Evolutionary conservation across 2,113 vertebrate genomes (phyloP).

Genomic region (Trichechus manatus): DNA sequence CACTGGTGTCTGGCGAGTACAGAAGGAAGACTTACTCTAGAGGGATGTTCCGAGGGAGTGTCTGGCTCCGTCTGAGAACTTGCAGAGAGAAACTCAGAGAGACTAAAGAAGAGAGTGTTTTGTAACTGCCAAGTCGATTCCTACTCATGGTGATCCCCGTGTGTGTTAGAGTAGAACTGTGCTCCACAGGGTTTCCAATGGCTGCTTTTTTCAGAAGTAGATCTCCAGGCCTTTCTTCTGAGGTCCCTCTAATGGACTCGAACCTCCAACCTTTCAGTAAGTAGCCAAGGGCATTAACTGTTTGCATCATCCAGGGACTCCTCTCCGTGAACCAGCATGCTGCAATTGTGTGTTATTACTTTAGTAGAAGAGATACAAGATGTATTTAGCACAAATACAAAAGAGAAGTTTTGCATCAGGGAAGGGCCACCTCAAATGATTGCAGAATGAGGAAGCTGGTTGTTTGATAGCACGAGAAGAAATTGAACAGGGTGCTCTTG

Average conservation of each 20-base stretch:
- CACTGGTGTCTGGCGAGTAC: background rate
- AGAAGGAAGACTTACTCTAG: background rate
- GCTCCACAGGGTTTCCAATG: background rate
- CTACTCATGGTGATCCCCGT: background rate
- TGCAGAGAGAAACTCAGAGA: background rate
- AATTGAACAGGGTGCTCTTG: background rate
- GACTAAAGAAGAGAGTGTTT: background rate
- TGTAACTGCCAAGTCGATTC: background rate
- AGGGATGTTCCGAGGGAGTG: background rate
- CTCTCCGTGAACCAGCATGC: background rate
- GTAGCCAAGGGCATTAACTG: background rate
- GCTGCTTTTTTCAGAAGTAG: background rate
- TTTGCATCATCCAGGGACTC: background rate
- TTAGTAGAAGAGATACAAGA: background rate
- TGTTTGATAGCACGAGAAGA: background rate
- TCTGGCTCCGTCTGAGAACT: background rate
- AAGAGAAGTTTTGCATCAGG: background rate
- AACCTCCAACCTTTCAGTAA: background rate
- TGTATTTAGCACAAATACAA: too few relatives aligned
- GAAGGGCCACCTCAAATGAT: background rate
- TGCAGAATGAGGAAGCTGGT: background rate
- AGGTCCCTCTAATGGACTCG: background rate
- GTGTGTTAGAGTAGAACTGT: background rate
- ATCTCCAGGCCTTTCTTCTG: background rate
- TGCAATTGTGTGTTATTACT: background rate